A percentile compares a stretch with the other conserved stretches of the same genome.
phyloP scores from a whole-genome alignment of 2,888 invertebrate species.

The Drosophila trichaetosa region DNA sequence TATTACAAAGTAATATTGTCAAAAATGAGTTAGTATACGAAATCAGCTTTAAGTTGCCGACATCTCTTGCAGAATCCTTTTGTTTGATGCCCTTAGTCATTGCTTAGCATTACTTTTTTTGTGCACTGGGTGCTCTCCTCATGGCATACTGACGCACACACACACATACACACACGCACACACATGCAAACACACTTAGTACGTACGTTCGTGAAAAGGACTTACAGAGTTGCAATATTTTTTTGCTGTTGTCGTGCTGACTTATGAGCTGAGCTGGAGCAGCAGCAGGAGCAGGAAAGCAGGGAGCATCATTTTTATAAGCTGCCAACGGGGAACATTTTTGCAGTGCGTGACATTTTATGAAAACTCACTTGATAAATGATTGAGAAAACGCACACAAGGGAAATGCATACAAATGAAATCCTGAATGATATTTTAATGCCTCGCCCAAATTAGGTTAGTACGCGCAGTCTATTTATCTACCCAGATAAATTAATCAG shows the following conservation, averaged over 20 bases:
- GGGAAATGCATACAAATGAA: slow-evolving; percentile 42
- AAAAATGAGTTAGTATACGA: slow-evolving; percentile 63
- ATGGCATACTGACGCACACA: slow-evolving; percentile 41
- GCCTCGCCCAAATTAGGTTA: slow-evolving; percentile 62
- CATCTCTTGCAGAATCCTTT: slow-evolving; percentile 58
- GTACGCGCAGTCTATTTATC: slow-evolving; percentile 18
- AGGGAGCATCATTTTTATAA: slow-evolving; percentile 61
- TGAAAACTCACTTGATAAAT: slow-evolving; percentile 79
- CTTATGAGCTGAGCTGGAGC: slow-evolving; percentile 44
- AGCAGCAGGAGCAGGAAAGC: slow-evolving; percentile 3
- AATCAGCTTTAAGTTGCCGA: slow-evolving; percentile 69
- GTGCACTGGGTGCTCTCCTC: slow-evolving; percentile 26
- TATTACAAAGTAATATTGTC: slow-evolving; percentile 78
- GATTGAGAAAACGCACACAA: slow-evolving; percentile 56
- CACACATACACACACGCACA: slow-evolving; percentile 14
- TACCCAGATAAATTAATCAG: slow-evolving; percentile 19
- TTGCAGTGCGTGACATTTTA: slow-evolving; percentile 74
- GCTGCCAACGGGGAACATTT: slow-evolving; percentile 60
- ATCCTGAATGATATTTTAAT: slow-evolving; percentile 49
- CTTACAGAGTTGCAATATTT: slow-evolving; percentile 52
- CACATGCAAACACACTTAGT: slow-evolving; percentile 9
- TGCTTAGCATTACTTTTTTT: slow-evolving; percentile 48
- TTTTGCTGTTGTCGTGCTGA: slow-evolving; percentile 53
- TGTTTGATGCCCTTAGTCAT: slow-evolving; percentile 70
- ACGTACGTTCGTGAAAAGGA: slow-evolving; percentile 13